A percentile compares a stretch with the other conserved stretches of the same genome.
These are phyloP conservation scores for Dipodomys ordii DNA, from an alignment of 2,113 vertebrate species.

Conservation along the genomic window DNA sequence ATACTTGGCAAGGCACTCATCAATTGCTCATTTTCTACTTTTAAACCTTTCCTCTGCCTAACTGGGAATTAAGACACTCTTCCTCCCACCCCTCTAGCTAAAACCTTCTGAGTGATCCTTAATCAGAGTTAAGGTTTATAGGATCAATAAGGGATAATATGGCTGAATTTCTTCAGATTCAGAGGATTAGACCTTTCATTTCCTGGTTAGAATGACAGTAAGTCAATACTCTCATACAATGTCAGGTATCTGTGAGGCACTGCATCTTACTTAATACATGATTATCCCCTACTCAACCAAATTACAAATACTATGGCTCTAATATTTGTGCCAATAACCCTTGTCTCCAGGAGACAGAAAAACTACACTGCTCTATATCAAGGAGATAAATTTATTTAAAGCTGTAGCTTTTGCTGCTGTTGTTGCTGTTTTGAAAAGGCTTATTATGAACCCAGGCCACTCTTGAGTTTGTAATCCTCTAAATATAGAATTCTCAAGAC, in stretches of 20 bases:
- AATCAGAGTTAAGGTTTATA: conserved; percentile 70
- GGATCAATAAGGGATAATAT: conserved; percentile 57
- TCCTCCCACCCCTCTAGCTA: conserved; percentile 58
- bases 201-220: conserved; percentile 11
- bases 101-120: conserved; percentile 68
- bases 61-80: conserved; percentile 65
- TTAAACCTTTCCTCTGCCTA: conserved; percentile 68
- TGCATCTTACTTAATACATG: conserved; percentile 24
- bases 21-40: conserved; percentile 76
- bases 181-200: conserved; percentile 26
- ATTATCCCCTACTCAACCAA: conserved; percentile 62
- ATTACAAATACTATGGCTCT: conserved; percentile 48
- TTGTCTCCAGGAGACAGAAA: conserved; percentile 10
- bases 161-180: conserved; percentile 65
- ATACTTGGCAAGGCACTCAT: conserved; percentile 67
- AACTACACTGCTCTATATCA: not conserved
- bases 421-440: not conserved
- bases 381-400: not conserved
- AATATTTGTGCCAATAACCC: conserved; percentile 56
- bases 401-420: not conserved
- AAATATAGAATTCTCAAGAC: not conserved
- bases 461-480: not conserved
- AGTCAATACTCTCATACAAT: conserved; percentile 25
- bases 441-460: not conserved
- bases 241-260: conserved; percentile 42